A percentile compares a stretch with the other conserved stretches of the same genome.
These are phyloP conservation scores for Griposia aprilina DNA, from an alignment of 2,888 invertebrate genomes.

Conservation along the genomic window DNA sequence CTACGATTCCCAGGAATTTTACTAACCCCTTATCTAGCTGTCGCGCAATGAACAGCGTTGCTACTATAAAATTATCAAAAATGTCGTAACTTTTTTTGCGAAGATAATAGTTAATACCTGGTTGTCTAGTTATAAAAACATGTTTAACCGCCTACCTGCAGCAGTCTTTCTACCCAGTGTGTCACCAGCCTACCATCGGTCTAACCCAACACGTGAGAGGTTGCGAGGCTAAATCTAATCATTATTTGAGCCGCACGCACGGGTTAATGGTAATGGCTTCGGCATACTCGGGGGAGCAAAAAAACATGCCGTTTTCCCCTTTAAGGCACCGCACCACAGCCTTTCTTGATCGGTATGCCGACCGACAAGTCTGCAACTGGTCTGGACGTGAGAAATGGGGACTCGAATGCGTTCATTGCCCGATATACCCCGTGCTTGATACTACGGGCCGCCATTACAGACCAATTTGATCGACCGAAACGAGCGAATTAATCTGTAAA, in stretches of 20 bases:
- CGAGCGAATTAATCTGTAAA: slow-evolving; percentile 66
- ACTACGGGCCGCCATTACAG: slow-evolving; percentile 65
- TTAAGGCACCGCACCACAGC: slow-evolving; percentile 84
- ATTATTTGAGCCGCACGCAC: slow-evolving; percentile 74
- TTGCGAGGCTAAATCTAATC: slow-evolving; percentile 69
- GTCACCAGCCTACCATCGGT: slow-evolving; percentile 27
- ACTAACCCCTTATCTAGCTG: not conserved
- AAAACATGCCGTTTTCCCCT: slow-evolving; percentile 84
- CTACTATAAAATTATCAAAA: not conserved
- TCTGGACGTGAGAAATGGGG: slow-evolving; percentile 87
- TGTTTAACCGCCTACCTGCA: not conserved
- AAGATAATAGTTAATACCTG: not conserved
- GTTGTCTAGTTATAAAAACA: not conserved
- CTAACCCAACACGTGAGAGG: slow-evolving; percentile 56
- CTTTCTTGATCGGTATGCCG: slow-evolving; percentile 87
- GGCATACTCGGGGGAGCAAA: slow-evolving; percentile 79
- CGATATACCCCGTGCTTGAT: slow-evolving; percentile 79
- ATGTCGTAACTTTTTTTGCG: not conserved
- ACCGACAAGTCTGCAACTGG: slow-evolving; percentile 83
- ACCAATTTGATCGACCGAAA: slow-evolving; percentile 71
- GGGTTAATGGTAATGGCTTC: slow-evolving; percentile 75
- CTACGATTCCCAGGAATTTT: not conserved
- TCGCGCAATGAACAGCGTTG: not conserved
- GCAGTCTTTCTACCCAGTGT: slow-evolving; percentile 9
- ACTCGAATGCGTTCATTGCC: slow-evolving; percentile 78